Evolutionary conservation across 2,797 vertebrate genomes (phyloP).

Genomic region (Rousettus madagascariensis): DNA sequence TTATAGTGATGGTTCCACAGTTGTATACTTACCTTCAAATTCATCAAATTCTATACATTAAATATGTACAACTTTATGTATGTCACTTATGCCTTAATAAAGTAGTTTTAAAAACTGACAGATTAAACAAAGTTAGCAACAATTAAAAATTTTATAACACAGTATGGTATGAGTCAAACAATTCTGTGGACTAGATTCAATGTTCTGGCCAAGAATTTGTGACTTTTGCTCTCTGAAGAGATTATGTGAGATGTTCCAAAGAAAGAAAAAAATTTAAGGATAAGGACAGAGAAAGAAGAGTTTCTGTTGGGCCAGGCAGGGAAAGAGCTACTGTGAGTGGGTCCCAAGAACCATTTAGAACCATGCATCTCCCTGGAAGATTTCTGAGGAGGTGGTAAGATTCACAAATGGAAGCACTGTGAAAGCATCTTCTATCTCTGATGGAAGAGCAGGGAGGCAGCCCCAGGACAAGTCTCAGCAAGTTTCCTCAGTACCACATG

Average conservation of each 20-base stretch:
- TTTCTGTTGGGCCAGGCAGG: not conserved
- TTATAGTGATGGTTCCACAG: not conserved
- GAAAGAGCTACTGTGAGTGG: not conserved
- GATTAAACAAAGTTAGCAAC: not conserved
- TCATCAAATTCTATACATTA: not conserved
- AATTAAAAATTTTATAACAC: not conserved
- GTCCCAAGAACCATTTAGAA: not conserved
- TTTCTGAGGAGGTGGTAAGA: not conserved
- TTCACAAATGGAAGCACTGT: not conserved
- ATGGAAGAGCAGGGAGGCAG: not conserved
- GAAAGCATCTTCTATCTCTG: not conserved
- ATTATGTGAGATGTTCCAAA: not conserved
- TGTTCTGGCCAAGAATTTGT: not conserved
- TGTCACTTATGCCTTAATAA: not conserved
- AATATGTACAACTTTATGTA: not conserved
- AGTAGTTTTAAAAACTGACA: not conserved
- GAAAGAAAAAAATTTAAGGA: not conserved
- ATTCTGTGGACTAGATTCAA: not conserved
- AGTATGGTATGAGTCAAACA: not conserved
- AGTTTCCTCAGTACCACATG: not conserved
- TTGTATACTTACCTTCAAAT: not conserved
- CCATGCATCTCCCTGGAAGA: not conserved
- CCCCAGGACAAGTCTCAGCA: not conserved
- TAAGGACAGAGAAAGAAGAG: not conserved
- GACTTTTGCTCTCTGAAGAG: not conserved